Evolutionary conservation across 2,888 invertebrate species (phyloP), one percentile per base, ranked within the genome.

Genomic region (Dascillus cervinus): DNA sequence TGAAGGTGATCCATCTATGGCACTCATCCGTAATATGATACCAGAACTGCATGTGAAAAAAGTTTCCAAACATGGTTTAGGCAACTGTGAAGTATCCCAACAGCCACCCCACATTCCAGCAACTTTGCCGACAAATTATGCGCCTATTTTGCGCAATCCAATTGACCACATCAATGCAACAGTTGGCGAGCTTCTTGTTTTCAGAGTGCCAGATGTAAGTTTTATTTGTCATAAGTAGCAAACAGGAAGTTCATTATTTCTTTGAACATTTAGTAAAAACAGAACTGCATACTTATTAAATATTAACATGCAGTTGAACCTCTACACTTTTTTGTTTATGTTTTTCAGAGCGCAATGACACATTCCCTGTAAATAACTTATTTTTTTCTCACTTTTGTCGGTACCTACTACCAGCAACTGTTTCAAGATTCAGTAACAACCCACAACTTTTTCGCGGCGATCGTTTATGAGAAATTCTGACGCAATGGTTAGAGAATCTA

Each of bases 101-200:
- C 62, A 65, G 4, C 65, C 69, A 34, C 69, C 74, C 24, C 65
- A 66, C 13, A 71, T 74, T 20, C 57, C 58, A 8, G 50, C 56
- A 11, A 57, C 59, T 11, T 65, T 69, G 17, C 66, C 70, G 34
- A 62, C 64, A 11, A 87, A 88, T 44, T 77, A 73, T 54, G 75
- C 82, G 32, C 90, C 92, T 2, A 72, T 82, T 50, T 73, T 87
- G 2, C 70, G 88, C 39, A 91, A 89, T 67, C 86, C 84, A 54
- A 83, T 94, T 13, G 87, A 89, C 67, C 78, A 79, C 38, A 73
- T 92, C 32, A 81, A 83, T 39, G 88, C 88, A 22, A 81, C 80
- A 2, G 81, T 82, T 9, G 92, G 92, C 11, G 81, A 84, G 52
- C 68, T 92, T 48, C 74, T 89, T 19, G 73, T 86, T 3, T 87